phyloP scores from a whole-genome alignment of 2,888 invertebrate species.

The Cataglyphis altisquamis region DNA sequence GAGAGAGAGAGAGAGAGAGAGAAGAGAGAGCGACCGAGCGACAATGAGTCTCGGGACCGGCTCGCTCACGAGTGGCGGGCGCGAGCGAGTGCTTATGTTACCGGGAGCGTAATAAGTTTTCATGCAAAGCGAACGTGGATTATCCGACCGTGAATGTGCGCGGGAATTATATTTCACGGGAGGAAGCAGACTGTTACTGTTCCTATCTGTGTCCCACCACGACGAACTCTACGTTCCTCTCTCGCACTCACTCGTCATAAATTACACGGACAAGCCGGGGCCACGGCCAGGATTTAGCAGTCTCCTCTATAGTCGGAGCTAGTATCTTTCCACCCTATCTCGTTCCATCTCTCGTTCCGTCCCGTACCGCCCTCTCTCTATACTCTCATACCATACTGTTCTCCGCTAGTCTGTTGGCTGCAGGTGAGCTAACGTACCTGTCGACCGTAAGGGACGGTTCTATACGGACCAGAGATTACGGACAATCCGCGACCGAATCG shows the following conservation, averaged over 20 bases:
- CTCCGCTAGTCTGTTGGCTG: constrained; percentile 54
- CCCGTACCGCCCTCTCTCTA: constrained; percentile 49
- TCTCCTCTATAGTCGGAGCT: constrained; percentile 66
- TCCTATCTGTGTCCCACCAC: constrained; percentile 67
- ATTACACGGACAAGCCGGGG: constrained; percentile 75
- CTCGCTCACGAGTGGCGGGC: constrained; percentile 19
- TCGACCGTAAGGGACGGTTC: constrained; percentile 59
- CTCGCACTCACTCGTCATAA: constrained; percentile 80
- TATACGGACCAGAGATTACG: constrained; percentile 63
- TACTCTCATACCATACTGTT: constrained; percentile 14
- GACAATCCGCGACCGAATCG: constrained; percentile 62
- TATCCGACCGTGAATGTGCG: constrained; percentile 85
- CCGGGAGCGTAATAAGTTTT: constrained; percentile 84
- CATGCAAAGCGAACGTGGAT: constrained; percentile 85
- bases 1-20: constrained; percentile 63
- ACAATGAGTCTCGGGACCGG: constrained; percentile 72
- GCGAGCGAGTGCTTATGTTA: constrained; percentile 66
- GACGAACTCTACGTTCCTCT: constrained; percentile 62
- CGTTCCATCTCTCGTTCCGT: constrained; percentile 61
- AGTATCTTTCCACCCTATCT: constrained; percentile 69
- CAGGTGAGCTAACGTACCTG: constrained; percentile 68
- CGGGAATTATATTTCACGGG: constrained; percentile 85
- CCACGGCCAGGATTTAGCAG: constrained; percentile 78
- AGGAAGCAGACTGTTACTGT: constrained; percentile 84
- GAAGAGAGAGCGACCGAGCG: constrained; percentile 61